Base-by-base conservation (phyloP, 2,113 vertebrate species). In the Osmerus eperlanus region DNA sequence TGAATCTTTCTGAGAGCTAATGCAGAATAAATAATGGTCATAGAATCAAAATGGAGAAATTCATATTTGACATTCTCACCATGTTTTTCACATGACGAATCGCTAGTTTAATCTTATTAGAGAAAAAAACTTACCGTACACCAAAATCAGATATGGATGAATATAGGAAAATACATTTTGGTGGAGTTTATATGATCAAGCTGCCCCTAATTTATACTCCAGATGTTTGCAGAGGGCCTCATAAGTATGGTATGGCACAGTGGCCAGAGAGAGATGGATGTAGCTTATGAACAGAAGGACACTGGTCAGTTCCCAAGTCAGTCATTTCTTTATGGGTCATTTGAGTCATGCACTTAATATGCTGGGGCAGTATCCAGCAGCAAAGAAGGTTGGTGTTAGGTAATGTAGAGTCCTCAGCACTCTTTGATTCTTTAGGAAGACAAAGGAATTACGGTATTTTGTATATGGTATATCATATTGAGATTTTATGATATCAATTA, bases 221-320 rank as follows among this genome's bases (percentile, higher is more conserved):
- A 75, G 74, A 75, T 66, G 74, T 76, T 52, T 65, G 19, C 32
- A 21, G 47, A 69, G 58, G 52, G 58, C 3, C 62, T 76, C 68
- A 76, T 56, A 28, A 29, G 32, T 70, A 60, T 66, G 74, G 68
- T 66, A 76, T 76, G 53, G 65, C 15, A 52, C 53, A 21, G 65
- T 75, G 58, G 53, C 54, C 14, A 61, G 63, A 73, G 72, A 67
- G 63, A 66, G 63, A 36, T 36, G 32, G 32, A 19, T 65, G 19
- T 18, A n/a, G 36, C 63, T 58, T 41, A 23, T 55, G 16, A 56
- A 41, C 12, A 36, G 53, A 65, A 52, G 6, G 14, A 55, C 28
- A 23, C 36, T 15, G 32, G 13, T 21, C 14, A 16, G 68, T 32
- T 64, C 23, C 61, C 28, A 64, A 29, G 28, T 28, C 14, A 18